Percentiles rank a stretch among this genome's conserved stretches.
Evolutionary conservation across 2,797 vertebrate species (phyloP).

Genomic region (Hemibagrus guttatus): DNA sequence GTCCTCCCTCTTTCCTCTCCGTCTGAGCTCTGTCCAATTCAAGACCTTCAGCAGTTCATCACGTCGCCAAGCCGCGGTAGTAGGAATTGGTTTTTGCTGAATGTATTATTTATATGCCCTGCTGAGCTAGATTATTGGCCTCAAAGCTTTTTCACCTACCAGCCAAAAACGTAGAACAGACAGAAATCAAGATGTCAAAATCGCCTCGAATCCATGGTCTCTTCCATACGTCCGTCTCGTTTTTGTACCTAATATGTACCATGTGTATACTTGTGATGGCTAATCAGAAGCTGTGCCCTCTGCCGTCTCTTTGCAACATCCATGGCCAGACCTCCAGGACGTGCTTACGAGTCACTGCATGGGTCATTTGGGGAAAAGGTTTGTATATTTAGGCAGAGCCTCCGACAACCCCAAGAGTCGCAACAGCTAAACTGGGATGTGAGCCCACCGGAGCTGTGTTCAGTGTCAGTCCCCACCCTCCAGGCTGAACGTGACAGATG

Average conservation of each 20-base stretch:
- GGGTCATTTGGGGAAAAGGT: constrained; percentile 70
- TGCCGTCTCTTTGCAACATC: constrained; percentile 60
- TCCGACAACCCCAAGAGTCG: constrained; percentile 60
- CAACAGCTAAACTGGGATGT: constrained; percentile 49
- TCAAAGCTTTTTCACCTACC: background rate
- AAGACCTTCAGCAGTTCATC: constrained; percentile 25
- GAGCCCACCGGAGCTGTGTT: constrained; percentile 56
- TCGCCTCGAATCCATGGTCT: background rate
- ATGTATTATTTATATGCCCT: constrained; percentile 15
- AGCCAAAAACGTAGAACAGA: background rate
- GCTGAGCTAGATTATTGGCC: constrained; percentile 8
- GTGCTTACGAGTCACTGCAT: constrained; percentile 72
- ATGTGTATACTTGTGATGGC: constrained; percentile 48
- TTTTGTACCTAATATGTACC: constrained; percentile 33
- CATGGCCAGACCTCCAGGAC: constrained; percentile 58
- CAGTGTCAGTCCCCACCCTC: constrained; percentile 56
- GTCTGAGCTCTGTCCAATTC: constrained; percentile 28
- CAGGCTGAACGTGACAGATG: constrained; percentile 60
- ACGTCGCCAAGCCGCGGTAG: background rate
- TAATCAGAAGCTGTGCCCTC: constrained; percentile 50
- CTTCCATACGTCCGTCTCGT: background rate
- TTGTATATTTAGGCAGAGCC: constrained; percentile 77
- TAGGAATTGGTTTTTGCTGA: constrained; percentile 14
- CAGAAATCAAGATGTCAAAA: constrained; percentile 32
- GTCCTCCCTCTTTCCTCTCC: constrained; percentile 41